Evolutionary conservation across 2,113 vertebrate species (phyloP).

Genomic region (Notarius quadriscutis): DNA sequence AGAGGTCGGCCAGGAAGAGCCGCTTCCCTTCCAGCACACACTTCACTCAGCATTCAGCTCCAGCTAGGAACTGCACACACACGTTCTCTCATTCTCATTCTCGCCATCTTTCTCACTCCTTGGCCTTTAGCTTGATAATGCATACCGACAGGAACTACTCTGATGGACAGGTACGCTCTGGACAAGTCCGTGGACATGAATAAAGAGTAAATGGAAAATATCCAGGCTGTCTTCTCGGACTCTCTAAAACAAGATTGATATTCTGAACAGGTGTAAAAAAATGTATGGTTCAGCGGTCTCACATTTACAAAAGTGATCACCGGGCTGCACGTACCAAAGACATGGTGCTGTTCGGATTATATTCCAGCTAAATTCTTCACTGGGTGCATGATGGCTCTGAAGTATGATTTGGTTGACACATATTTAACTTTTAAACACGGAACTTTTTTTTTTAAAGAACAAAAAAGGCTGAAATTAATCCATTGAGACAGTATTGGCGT

Average conservation of each 20-base stretch:
- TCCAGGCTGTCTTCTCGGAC: conserved; percentile 35
- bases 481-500: not conserved
- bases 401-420: not conserved
- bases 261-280: not conserved
- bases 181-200: conserved; percentile 56
- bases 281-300: not conserved
- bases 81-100: conserved; percentile 58
- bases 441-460: not conserved
- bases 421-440: not conserved
- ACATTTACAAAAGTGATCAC: not conserved
- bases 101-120: conserved; percentile 43
- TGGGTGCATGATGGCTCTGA: not conserved
- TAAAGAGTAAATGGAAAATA: conserved; percentile 52
- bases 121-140: conserved; percentile 41
- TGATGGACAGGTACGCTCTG: conserved; percentile 68
- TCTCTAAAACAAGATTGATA: not conserved
- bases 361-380: not conserved
- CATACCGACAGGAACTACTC: conserved; percentile 54
- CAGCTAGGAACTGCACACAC: conserved; percentile 43
- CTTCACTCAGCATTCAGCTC: conserved; percentile 59
- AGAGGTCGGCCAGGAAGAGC: conserved; percentile 54
- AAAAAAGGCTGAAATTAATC: not conserved
- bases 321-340: not conserved
- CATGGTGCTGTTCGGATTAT: not conserved
- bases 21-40: conserved; percentile 50